Conservation (phyloP, 2,797 vertebrate species). For the Chloroceryle amazona region DNA sequence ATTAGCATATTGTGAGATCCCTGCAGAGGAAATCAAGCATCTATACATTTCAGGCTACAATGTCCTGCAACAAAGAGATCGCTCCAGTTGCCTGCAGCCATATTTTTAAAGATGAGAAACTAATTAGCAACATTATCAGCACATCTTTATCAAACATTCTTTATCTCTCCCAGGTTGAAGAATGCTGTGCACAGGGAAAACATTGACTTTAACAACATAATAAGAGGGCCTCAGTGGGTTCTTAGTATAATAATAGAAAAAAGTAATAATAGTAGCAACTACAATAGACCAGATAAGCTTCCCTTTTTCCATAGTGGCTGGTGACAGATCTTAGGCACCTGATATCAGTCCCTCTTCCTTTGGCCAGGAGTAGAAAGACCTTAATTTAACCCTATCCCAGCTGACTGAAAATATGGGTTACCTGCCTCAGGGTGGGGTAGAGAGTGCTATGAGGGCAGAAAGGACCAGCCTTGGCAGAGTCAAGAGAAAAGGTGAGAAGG, state of each 20-base stretch:
- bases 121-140: slow-evolving; percentile 62
- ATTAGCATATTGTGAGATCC: slow-evolving; percentile 49
- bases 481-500: not conserved
- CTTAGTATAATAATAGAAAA: not conserved
- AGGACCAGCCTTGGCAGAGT: not conserved
- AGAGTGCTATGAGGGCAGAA: not conserved
- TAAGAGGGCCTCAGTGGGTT: not conserved
- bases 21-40: slow-evolving; percentile 43
- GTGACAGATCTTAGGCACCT: not conserved
- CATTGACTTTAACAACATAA: slow-evolving; percentile 3
- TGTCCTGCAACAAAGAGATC: slow-evolving; percentile 38
- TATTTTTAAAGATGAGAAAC: slow-evolving; percentile 49
- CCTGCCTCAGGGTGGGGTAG: fast-evolving
- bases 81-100: slow-evolving; percentile 5
- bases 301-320: not conserved
- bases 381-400: not conserved
- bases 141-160: slow-evolving; percentile 48
- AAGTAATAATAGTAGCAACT: not conserved
- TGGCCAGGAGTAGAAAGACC: not conserved
- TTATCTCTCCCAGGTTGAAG: not conserved
- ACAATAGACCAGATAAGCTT: not conserved
- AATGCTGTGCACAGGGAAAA: slow-evolving; percentile 3
- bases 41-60: not conserved
- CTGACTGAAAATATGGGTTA: not conserved
- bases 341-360: not conserved